Base-by-base conservation (phyloP, 2,797 vertebrate genomes). In the Spea hammondii region DNA sequence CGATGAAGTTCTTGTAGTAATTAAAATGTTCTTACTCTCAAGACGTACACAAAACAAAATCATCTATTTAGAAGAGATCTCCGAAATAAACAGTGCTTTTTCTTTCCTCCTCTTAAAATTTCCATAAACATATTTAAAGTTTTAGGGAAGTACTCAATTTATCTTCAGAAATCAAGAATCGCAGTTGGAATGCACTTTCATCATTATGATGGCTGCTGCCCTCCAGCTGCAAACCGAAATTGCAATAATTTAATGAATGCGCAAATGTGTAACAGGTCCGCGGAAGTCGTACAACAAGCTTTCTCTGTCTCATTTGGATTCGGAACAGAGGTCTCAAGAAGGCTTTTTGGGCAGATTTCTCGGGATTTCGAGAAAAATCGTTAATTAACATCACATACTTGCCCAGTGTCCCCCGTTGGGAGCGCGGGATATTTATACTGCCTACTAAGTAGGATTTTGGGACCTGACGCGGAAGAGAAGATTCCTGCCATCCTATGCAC, bases 31-130 rank as follows among this genome's bases (percentile, higher is more conserved):
- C 65, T 70, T 50, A 4, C 66, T 54, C n/a, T 74, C 6, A 14
- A 54, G 65, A 69, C 46, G 10, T 17, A 9, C 53, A 62, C 32
- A 57, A 60, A 73, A 78, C 66, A 65, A 65, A 72, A 32, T 48
- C 45, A 45, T 66, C 9, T 55, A 68, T 59, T 72, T 66, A 60
- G 8, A 53, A 13, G 60, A 72, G 45, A 65, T 71, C 68, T 65
- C 44, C 17, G 57, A 73, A 77, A 81, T 81, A 81, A 77, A 77
- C 79, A 77, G 32, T 47, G 68, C 60, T 59, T 68, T 66, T 66
- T 66, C 5, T 59, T 5, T 2, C 5, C 3, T 12, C 55, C 12
- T 66, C 68, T 72, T 32, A 32, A 51, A 11, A 72, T 76, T 80
- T 80, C 74, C 79, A 76, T 76, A 76, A 80, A 76, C 69, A 72